Base-by-base conservation (phyloP, 2,797 vertebrate species). In the Luscinia luscinia region DNA sequence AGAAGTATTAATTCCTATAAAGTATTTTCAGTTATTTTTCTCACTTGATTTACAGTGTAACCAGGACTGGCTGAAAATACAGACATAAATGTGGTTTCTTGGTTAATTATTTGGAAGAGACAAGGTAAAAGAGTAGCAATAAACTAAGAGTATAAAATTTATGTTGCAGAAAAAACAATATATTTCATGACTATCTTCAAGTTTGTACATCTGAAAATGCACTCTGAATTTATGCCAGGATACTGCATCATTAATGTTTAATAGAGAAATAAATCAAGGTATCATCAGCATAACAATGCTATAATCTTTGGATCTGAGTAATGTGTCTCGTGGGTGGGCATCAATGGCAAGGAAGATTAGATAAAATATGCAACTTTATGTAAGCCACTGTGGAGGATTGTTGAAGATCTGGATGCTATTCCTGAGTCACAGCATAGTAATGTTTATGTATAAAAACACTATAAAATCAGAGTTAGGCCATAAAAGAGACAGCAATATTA, bases 221-320 rank as follows among this genome's bases (percentile, higher is more conserved):
- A 57, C 55, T 76, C 34, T 66, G 84, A 80, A 63, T 89, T 92
- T 94, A 84, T 94, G 19, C 41, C 46, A 48, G 72, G 41, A 32
- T 87, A 51, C 57, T 58, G 66, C 70, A 58, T 93, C 93, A 68
- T 95, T 93, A 84, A 74, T 86, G 43, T 93, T 96, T 94, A 94
- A 92, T 68, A 68, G 69, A 43, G 73, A 95, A 95, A 93, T 96
- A 96, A 94, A 96, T 83, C 85, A 92, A 73, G 63, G 66, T 91
- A 68, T 93, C 93, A 93, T 95, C 92, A 95, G 45, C 85, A 87
- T 93, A 94, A 89, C 83, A 96, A 91, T 87, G 89, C 74, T 93
- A 55, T 91, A 86, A 89, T 96, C 81, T 93, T 92, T 82, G 79
- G 36, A 68, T 94, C 43, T 79, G 78, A 91, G 81, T 95, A 89